Base-by-base conservation (phyloP, 2,888 invertebrate species). In the Volucella bombylans region DNA sequence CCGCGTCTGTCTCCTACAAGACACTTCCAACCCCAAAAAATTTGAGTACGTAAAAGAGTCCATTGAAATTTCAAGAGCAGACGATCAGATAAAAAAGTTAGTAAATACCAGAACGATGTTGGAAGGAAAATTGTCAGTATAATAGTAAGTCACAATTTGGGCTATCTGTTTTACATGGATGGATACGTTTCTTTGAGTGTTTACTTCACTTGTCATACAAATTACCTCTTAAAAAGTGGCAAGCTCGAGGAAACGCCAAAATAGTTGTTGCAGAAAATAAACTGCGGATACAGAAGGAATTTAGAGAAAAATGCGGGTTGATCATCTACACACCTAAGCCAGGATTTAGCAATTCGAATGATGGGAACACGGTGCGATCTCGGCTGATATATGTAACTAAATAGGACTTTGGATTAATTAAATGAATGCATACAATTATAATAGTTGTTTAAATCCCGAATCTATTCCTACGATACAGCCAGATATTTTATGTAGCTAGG, bases 341-440 rank as follows among this genome's bases (percentile, higher is more conserved):
- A 9, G 52, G 49, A 49, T 49, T 49, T 14, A 14, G 49, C 49
- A 49, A 49, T 49, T n/a, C n/a, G 31, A 54, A 54, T 54, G 54
- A 12, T 54, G 31, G n/a, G 54, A n/a, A 54, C 31, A 31, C 0
- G 54, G 31, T 54, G 31, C 31, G 38, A 54, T 54, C 38, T 54
- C 54, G 23, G 38, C 54, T 4, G 31, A 38, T n/a, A 54, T n/a
- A n/a, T n/a, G n/a, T 54, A 11, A 54, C 54, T 38, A 54, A 31
- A n/a, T 38, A 31, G n/a, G 38, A 55, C n/a, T 38, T 50, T 18
- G 10, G n/a, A 55, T 38, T 23, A 23, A 23, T 2, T 23, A 23
- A 23, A 23, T 2, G n/a, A n/a, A 31, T 55, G n/a, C 38, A 55
- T n/a, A 31, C 54, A 38, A 31, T 55, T 55, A 55, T 55, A 38